phyloP scores from a whole-genome alignment of 2,113 vertebrate genomes.

The Procavia capensis region DNA sequence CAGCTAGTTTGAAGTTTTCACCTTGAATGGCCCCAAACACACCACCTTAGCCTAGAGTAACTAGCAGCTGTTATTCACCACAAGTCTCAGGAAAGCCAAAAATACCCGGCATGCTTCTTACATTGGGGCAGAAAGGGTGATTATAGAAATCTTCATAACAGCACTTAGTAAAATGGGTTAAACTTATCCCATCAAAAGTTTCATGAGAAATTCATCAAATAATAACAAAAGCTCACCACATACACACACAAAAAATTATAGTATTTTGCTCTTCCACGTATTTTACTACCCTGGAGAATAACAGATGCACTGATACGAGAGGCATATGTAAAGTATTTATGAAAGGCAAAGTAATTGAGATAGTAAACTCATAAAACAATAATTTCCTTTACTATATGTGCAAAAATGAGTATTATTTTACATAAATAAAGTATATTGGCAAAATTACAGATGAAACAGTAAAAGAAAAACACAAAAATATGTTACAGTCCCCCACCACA shows the following conservation, averaged over 20 bases:
- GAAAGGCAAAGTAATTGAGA: constrained; percentile 64
- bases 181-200: constrained; percentile 64
- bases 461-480: constrained; percentile 37
- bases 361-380: constrained; percentile 75
- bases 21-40: background rate
- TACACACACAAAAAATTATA: background rate
- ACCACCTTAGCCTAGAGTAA: background rate
- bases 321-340: constrained; percentile 74
- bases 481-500: background rate
- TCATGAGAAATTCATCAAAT: constrained; percentile 53
- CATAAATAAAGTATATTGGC: constrained; percentile 58
- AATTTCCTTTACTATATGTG: constrained; percentile 59
- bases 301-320: constrained; percentile 56
- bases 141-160: constrained; percentile 53
- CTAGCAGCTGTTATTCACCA: background rate
- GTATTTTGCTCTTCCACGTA: background rate
- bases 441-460: constrained; percentile 39
- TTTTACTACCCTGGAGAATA: constrained; percentile 61
- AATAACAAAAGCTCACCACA: constrained; percentile 54
- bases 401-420: constrained; percentile 67
- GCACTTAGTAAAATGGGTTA: constrained; percentile 47
- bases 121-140: constrained; percentile 57
- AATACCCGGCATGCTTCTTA: constrained; percentile 35
- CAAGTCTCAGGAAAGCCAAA: constrained; percentile 5
- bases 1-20: constrained; percentile 61